Evolutionary conservation across 2,797 vertebrate species (phyloP).

Genomic region (Poeciliopsis paucimaculata): DNA sequence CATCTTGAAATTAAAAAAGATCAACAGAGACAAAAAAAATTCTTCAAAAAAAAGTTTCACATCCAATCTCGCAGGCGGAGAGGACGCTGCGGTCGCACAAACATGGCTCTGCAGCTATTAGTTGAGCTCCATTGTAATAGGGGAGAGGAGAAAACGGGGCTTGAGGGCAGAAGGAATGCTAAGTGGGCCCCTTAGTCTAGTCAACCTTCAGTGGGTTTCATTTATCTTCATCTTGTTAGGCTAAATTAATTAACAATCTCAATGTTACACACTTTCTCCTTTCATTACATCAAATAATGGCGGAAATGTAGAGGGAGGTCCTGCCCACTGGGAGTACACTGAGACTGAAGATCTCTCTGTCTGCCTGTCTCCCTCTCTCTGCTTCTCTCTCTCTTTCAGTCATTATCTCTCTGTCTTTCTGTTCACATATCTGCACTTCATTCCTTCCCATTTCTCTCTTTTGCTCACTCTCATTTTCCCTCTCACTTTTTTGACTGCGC

Average conservation of each 20-base stretch:
- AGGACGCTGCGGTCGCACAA: conserved; percentile 61
- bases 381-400: conserved; percentile 37
- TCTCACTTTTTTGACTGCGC: conserved; percentile 54
- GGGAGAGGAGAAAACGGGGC: conserved; percentile 66
- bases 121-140: conserved; percentile 73
- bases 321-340: conserved; percentile 79
- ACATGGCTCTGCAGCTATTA: conserved; percentile 72
- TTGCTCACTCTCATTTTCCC: conserved; percentile 47
- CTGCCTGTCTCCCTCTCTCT: conserved; percentile 37
- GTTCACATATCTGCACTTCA: conserved; percentile 33
- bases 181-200: conserved; percentile 91
- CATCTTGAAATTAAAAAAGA: conserved; percentile 34
- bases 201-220: conserved; percentile 93
- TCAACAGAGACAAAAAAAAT: conserved; percentile 19
- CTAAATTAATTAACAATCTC: conserved; percentile 99
- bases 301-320: conserved; percentile 84
- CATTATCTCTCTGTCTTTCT: conserved; percentile 36
- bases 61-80: conserved; percentile 48
- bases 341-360: conserved; percentile 71
- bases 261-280: conserved; percentile 97
- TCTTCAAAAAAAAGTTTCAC: conserved; percentile 34
- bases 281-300: conserved; percentile 99
- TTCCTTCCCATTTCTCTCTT: conserved; percentile 59
- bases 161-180: conserved; percentile 82
- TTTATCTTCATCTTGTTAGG: conserved; percentile 99